Evolutionary conservation across 2,113 vertebrate species (phyloP).

Genomic region (Bufo bufo): DNA sequence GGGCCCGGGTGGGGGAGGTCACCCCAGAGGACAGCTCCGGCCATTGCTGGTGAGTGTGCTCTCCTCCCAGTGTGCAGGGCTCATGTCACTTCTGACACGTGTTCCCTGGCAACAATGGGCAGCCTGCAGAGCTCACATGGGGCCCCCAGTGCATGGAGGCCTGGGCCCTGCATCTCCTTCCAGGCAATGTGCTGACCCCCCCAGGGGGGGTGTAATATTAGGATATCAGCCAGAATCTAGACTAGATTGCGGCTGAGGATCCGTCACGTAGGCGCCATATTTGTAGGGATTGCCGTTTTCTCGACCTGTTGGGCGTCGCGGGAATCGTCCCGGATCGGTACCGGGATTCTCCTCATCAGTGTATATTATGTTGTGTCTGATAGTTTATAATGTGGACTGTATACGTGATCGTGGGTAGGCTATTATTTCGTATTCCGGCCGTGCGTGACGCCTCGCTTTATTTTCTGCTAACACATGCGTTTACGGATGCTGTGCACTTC

Average conservation of each 20-base stretch:
- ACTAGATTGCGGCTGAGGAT: neutral
- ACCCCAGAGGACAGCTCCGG: conserved; percentile 29
- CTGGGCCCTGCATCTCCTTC: neutral
- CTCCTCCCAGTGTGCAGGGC: neutral
- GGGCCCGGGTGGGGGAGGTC: conserved; percentile 18
- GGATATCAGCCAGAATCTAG: no score
- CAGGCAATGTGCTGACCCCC: neutral
- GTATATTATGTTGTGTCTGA: neutral
- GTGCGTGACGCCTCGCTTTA: no score
- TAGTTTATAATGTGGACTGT: no score
- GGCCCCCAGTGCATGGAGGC: neutral
- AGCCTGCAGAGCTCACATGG: neutral
- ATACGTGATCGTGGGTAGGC: no score
- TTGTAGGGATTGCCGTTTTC: neutral
- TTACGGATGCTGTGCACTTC: conserved; percentile 19
- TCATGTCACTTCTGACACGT: conserved; percentile 16
- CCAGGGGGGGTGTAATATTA: neutral
- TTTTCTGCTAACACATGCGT: conserved; percentile 36
- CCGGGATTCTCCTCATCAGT: no score
- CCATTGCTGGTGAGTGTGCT: conserved; percentile 11
- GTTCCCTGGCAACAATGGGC: conserved; percentile 31
- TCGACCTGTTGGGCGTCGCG: no score
- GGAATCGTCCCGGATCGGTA: neutral
- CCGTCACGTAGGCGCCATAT: neutral
- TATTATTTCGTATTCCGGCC: no score